These are phyloP conservation scores for Paramormyrops hopkinsi DNA, from an alignment of 2,797 vertebrate species.

Conservation along the genomic window DNA sequence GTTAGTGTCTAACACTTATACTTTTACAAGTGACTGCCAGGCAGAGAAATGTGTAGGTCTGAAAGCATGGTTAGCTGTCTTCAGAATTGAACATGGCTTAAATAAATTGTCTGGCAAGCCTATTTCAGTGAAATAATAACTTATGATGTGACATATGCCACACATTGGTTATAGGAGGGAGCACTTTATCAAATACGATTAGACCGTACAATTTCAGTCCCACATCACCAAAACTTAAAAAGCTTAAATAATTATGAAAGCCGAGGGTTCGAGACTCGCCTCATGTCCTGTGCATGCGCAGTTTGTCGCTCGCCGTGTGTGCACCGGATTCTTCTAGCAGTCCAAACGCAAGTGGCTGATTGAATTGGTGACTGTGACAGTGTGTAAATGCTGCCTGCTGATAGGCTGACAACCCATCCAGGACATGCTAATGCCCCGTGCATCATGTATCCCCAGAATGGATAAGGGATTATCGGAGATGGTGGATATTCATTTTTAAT, in stretches of 20 bases:
- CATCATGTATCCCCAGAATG: not conserved
- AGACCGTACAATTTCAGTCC: not conserved
- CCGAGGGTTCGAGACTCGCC: not conserved
- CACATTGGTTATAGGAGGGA: not conserved
- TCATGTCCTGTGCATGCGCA: not conserved
- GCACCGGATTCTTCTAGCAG: not conserved
- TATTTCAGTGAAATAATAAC: conserved; percentile 27
- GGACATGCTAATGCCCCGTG: not conserved
- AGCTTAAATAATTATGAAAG: not conserved
- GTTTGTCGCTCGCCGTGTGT: not conserved
- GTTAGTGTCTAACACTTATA: conserved; percentile 65
- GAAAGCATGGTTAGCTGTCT: conserved; percentile 34
- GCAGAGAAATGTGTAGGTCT: conserved; percentile 34
- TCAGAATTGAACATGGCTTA: conserved; percentile 29
- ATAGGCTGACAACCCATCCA: not conserved
- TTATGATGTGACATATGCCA: conserved; percentile 18
- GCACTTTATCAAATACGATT: not conserved
- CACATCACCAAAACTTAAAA: not conserved
- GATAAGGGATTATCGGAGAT: not conserved
- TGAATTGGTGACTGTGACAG: not conserved
- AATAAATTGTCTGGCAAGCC: conserved; percentile 25
- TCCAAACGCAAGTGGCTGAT: not conserved
- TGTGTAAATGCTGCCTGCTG: not conserved
- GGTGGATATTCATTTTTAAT: not conserved
- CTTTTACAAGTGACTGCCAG: conserved; percentile 57